Base-by-base conservation (phyloP, 2,113 vertebrate species). In the Megaleporinus macrocephalus region DNA sequence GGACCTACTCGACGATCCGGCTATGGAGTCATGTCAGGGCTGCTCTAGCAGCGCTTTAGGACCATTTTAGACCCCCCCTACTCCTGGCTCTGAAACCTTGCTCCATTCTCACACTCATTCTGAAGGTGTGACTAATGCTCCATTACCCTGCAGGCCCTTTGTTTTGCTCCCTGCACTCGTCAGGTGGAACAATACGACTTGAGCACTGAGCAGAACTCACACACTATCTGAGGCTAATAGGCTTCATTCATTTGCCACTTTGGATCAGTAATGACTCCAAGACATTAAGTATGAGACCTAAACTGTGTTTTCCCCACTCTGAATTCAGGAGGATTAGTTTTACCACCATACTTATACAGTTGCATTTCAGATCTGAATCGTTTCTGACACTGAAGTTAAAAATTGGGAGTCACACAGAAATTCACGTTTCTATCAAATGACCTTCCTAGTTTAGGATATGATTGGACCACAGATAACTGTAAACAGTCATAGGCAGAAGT, bases 121-220 rank as follows among this genome's bases (percentile, higher is more conserved):
- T 41, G 29, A 29, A 71, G 76, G 83, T 84, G 66, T 79, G 80
- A 73, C 83, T 79, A 85, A 80, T 85, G 86, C 71, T 69, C 73
- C 73, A 82, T 84, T 87, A 82, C 78, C 80, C 57, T 24, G 51
- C 29, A 27, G 71, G 47, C 41, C 66, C 49, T 79, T 76, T 85
- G 72, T 80, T 76, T 22, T 36, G 33, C 69, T 66, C 49, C 9
- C 65, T 80, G 59, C 49, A 16, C 69, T 84, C 72, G 44, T 71
- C 83, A 80, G n/a, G 27, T 44, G 41, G 36, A 62, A 77, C 61
- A 81, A 77, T 77, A 65, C 36, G 76, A 29, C 36, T 22, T 22
- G 10, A 24, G 24, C 36, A 70, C 57, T 53, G 49, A 73, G 69
- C 71, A 44, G 62, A 70, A 44, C 27, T 63, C 62, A 80, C 63